These are phyloP conservation scores for Serinus canaria DNA, from an alignment of 2,113 vertebrate species.

Conservation along the genomic window DNA sequence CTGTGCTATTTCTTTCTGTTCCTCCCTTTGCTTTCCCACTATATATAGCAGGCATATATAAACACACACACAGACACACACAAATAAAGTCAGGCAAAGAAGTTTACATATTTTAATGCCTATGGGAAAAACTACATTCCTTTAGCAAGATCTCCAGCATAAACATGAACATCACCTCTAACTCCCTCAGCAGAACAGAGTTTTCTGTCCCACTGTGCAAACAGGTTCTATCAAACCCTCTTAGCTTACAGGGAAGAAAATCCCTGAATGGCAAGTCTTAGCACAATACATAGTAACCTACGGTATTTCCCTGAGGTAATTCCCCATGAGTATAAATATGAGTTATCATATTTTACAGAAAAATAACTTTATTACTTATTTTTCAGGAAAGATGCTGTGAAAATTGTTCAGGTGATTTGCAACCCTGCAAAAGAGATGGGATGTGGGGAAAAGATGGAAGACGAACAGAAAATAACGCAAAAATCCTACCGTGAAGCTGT, in stretches of 20 bases:
- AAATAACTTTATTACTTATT: neutral
- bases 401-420: neutral
- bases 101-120: constrained; percentile 12
- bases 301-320: neutral
- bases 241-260: neutral
- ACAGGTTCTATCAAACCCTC: neutral
- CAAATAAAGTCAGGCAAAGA: neutral
- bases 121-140: neutral
- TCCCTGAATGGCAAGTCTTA: neutral
- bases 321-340: neutral
- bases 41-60: neutral
- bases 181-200: neutral
- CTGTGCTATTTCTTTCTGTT: neutral
- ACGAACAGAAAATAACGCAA: neutral
- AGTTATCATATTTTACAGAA: neutral
- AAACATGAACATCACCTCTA: neutral
- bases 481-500: constrained; percentile 93
- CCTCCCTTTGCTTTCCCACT: neutral
- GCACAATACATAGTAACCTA: neutral
- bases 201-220: neutral
- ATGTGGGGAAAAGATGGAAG: neutral
- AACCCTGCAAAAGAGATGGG: neutral
- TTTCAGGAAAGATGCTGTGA: neutral
- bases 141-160: neutral
- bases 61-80: neutral